Evolutionary conservation across 2,113 vertebrate genomes (phyloP).

Genomic region (Catharus minimus): DNA sequence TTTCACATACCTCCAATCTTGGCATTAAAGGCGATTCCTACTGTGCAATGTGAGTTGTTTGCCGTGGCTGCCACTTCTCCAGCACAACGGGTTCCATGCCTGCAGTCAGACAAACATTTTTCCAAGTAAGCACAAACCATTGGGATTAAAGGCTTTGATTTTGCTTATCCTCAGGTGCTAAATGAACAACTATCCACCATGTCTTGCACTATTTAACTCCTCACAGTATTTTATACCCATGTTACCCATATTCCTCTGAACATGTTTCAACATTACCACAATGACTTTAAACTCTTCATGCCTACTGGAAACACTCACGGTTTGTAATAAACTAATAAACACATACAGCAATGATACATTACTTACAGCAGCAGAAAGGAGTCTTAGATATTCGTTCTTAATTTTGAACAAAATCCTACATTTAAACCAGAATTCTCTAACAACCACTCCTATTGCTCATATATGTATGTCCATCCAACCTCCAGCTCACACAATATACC

Average conservation of each 20-base stretch:
- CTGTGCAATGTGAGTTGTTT: slow-evolving; percentile 97
- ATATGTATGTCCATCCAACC: not conserved
- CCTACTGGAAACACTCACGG: not conserved
- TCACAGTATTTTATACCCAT: not conserved
- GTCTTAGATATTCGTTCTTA: not conserved
- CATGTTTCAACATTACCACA: not conserved
- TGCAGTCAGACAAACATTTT: slow-evolving; percentile 76
- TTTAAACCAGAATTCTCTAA: not conserved
- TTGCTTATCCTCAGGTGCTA: not conserved
- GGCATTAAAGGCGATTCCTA: slow-evolving; percentile 97
- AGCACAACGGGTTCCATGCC: slow-evolving; percentile 98
- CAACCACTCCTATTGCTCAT: not conserved
- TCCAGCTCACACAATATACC: not conserved
- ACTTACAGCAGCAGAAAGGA: not conserved
- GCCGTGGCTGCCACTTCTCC: slow-evolving; percentile 96
- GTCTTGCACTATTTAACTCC: not conserved
- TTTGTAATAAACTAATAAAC: not conserved
- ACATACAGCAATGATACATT: not conserved
- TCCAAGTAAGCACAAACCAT: slow-evolving; percentile 45
- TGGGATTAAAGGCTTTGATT: not conserved
- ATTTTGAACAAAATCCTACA: not conserved
- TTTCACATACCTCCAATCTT: slow-evolving; percentile 91
- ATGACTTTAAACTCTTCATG: not conserved
- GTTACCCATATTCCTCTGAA: not conserved
- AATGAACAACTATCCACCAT: not conserved